These are phyloP conservation scores for Hydrocynus forskahlii DNA, from an alignment of 2,797 vertebrate genomes.

Conservation along the genomic window DNA sequence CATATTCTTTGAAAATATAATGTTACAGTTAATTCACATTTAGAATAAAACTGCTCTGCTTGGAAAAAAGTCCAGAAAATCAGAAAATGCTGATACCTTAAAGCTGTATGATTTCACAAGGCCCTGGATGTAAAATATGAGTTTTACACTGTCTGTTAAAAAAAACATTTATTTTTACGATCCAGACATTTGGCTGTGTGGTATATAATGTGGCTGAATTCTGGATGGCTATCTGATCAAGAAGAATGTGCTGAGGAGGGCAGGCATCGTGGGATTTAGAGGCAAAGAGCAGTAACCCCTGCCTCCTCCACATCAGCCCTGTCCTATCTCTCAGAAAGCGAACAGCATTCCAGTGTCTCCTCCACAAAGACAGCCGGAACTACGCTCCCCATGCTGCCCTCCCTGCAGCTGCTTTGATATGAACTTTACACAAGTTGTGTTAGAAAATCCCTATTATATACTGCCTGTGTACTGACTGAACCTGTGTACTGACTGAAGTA, in stretches of 20 bases:
- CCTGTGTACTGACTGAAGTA: no score
- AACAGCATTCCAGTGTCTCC: neutral
- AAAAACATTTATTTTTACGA: neutral
- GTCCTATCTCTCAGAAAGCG: slow-evolving; percentile 25
- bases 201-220: neutral
- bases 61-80: no score
- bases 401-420: neutral
- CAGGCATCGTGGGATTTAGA: neutral
- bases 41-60: no score
- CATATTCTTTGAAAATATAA: no score
- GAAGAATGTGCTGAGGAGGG: neutral
- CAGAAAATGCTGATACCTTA: no score
- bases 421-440: neutral
- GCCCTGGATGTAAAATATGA: neutral
- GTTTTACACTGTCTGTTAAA: neutral
- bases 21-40: no score
- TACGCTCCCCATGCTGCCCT: neutral
- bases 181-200: neutral
- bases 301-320: neutral
- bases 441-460: no score
- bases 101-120: no score
- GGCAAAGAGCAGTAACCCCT: slow-evolving; percentile 1
- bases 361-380: neutral
- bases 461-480: no score
- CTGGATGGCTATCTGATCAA: neutral